Evolutionary conservation across 2,113 vertebrate species (phyloP).

Genomic region (Peromyscus leucopus): DNA sequence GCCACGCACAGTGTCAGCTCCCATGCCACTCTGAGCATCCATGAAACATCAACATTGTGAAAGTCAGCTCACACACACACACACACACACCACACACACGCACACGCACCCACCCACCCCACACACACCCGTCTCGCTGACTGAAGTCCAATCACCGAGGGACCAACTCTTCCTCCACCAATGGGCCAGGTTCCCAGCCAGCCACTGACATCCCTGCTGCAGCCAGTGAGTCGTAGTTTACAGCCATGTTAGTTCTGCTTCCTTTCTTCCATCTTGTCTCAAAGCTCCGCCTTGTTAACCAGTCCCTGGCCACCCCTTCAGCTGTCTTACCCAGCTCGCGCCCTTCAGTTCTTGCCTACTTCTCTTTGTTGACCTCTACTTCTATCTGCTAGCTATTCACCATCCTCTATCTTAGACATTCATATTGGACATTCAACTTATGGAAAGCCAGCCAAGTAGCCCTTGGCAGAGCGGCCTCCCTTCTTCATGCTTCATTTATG

Average conservation of each 20-base stretch:
- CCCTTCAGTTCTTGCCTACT: not conserved
- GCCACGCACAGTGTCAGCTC: no score
- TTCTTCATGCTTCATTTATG: not conserved
- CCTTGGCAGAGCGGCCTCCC: not conserved
- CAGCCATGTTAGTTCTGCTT: not conserved
- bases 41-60: no score
- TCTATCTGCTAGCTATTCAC: not conserved
- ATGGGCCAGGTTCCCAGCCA: not conserved
- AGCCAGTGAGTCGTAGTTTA: not conserved
- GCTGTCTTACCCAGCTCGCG: fast-evolving
- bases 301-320: not conserved
- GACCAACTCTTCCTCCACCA: not conserved
- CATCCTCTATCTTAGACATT: not conserved
- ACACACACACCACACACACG: no score
- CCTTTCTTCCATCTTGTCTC: fast-evolving
- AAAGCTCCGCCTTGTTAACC: not conserved
- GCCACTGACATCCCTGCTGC: not conserved
- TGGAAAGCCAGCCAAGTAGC: not conserved
- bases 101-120: no score
- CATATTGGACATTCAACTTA: not conserved
- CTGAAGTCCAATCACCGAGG: not conserved
- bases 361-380: not conserved
- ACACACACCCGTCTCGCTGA: no score
- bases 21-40: no score
- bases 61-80: no score